Conservation (phyloP, 1,140 invertebrate species). For the Andricus grossulariae region DNA sequence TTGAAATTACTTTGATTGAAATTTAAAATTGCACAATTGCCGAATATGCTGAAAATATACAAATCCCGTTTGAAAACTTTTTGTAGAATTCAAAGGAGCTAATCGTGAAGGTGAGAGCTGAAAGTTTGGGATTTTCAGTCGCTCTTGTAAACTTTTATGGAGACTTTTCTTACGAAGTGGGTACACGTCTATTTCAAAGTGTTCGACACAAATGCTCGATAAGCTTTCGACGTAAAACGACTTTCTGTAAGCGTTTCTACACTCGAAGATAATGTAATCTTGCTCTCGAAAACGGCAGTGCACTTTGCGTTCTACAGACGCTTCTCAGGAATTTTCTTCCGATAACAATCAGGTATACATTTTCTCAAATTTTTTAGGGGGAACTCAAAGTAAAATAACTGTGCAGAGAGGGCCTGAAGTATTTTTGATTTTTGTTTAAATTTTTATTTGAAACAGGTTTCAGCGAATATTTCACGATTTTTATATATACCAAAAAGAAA, state of each 20-base stretch:
- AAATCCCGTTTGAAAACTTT: no score
- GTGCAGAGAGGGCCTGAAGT: no score
- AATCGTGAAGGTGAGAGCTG: not conserved
- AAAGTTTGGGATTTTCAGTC: slow-evolving; percentile 7
- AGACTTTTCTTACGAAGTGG: slow-evolving; percentile 2
- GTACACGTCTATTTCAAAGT: slow-evolving; percentile 14
- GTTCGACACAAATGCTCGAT: slow-evolving; percentile 26
- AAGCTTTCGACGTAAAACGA: slow-evolving; percentile 23
- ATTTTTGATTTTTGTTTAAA: no score
- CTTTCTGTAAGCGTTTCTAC: slow-evolving; percentile 19
- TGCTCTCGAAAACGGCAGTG: slow-evolving; percentile 21
- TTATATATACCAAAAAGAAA: no score
- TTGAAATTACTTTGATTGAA: no score
- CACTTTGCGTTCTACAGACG: not conserved
- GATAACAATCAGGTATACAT: not conserved
- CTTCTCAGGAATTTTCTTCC: slow-evolving; percentile 4
- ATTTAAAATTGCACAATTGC: not conserved
- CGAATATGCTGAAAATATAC: not conserved
- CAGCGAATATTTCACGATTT: no score
- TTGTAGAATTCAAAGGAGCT: not conserved
- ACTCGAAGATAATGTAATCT: slow-evolving; percentile 26
- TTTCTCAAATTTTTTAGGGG: not conserved
- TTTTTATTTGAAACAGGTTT: no score
- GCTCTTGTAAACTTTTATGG: slow-evolving; percentile 17
- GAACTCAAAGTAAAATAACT: not conserved